Percentiles rank a stretch among this genome's conserved stretches.
phyloP scores from a whole-genome alignment of 2,113 vertebrate genomes.

The Picathartes gymnocephalus region DNA sequence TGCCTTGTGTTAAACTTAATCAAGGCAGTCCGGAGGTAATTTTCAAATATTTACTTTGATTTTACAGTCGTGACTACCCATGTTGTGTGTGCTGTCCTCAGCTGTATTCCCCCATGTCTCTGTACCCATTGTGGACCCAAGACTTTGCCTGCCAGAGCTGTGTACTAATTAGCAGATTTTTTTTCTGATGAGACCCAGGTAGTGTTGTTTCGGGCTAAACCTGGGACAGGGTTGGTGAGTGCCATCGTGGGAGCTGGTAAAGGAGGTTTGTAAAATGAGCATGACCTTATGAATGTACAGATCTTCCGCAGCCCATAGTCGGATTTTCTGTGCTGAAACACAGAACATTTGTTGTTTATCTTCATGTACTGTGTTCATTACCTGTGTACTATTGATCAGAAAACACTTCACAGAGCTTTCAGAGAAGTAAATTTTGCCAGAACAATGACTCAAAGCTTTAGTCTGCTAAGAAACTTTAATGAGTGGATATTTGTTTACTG shows the following conservation, averaged over 20 bases:
- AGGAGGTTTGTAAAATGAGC: background rate
- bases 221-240: background rate
- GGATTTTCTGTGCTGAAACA: background rate
- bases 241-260: background rate
- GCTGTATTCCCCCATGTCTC: background rate
- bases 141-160: background rate
- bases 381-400: background rate
- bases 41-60: background rate
- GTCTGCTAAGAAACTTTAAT: constrained; percentile 1
- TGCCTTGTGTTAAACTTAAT: background rate
- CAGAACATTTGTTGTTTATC: background rate
- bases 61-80: background rate
- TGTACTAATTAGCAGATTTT: background rate
- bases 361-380: background rate
- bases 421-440: background rate
- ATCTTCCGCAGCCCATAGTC: background rate
- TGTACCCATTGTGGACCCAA: background rate
- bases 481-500: constrained; percentile 9
- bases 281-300: background rate
- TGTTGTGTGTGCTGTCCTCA: background rate
- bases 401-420: background rate
- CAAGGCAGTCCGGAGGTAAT: background rate
- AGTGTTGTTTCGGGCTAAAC: fast-evolving
- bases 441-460: constrained; percentile 14
- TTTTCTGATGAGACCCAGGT: fast-evolving